phyloP scores from a whole-genome alignment of 2,888 invertebrate species.

The Alviniconcha strummeri region DNA sequence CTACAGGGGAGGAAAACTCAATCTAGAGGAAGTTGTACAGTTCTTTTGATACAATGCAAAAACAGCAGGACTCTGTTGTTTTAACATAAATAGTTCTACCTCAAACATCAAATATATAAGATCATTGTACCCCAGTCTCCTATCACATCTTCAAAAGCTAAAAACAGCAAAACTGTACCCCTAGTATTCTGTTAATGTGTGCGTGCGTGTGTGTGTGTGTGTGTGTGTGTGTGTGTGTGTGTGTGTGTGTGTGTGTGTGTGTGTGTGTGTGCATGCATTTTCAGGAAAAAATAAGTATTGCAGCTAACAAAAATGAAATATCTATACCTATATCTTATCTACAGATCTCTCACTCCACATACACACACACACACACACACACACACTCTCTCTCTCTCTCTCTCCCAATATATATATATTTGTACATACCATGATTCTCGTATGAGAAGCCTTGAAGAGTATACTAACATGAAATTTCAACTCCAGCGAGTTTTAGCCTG shows the following conservation, averaged over 20 bases:
- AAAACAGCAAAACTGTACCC: no score
- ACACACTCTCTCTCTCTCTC: not conserved
- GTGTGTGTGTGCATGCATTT: not conserved
- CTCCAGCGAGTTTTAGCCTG: not conserved
- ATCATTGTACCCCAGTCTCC: not conserved
- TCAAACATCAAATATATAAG: not conserved
- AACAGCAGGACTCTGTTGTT: not conserved
- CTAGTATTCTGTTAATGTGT: not conserved
- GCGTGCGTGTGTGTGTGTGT: not conserved
- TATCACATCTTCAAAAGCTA: no score
- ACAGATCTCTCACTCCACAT: not conserved
- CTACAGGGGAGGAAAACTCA: no score
- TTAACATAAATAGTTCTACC: not conserved
- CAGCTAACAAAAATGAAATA: not conserved
- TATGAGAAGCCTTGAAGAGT: not conserved
- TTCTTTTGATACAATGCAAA: not conserved
- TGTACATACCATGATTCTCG: not conserved
- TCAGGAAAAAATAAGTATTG: not conserved
- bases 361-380: not conserved
- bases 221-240: not conserved
- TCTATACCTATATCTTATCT: not conserved
- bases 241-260: not conserved
- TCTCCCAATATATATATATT: not conserved
- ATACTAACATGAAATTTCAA: not conserved
- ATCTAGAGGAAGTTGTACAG: no score